Conservation (phyloP, 2,888 invertebrate genomes). For the Cinara cedri region DNA sequence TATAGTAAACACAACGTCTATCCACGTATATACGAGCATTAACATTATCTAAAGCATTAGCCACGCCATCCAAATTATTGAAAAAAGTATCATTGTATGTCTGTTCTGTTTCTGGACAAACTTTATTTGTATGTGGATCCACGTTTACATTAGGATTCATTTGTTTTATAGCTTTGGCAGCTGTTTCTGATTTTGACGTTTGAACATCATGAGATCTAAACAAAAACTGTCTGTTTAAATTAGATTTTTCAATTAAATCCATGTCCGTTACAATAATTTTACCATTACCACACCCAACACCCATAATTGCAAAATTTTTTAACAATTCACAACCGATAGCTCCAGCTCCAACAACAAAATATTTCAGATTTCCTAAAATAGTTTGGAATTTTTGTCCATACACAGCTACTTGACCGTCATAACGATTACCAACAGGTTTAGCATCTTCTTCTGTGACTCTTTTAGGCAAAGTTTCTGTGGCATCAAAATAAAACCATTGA, state of each 20-base stretch:
- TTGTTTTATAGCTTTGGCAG: conserved; percentile 81
- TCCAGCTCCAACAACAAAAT: conserved; percentile 84
- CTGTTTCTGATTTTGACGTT: conserved; percentile 87
- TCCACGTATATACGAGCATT: conserved; percentile 99
- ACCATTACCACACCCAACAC: conserved; percentile 79
- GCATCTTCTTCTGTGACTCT: conserved; percentile 78
- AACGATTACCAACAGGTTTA: conserved; percentile 74
- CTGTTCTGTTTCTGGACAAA: conserved; percentile 92
- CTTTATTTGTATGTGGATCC: conserved; percentile 83
- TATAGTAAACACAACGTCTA: conserved; percentile 94
- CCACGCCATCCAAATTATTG: conserved; percentile 88
- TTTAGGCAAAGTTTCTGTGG: conserved; percentile 88
- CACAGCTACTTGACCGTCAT: conserved; percentile 90
- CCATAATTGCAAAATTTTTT: conserved; percentile 99
- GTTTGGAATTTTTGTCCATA: conserved; percentile 92
- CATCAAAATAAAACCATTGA: conserved; percentile 96
- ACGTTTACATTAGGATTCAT: conserved; percentile 85
- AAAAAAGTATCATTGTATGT: conserved; percentile 96
- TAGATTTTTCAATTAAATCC: conserved; percentile 99
- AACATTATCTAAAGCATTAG: conserved; percentile 97
- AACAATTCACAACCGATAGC: conserved; percentile 96
- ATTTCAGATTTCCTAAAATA: conserved; percentile 77
- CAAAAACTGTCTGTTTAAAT: conserved; percentile 97
- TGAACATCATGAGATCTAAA: conserved; percentile 95
- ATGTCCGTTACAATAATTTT: conserved; percentile 93